A percentile compares a stretch with the other conserved stretches of the same genome.
phyloP scores from a whole-genome alignment of 2,888 invertebrate species.

The Ochropleura leucogaster region DNA sequence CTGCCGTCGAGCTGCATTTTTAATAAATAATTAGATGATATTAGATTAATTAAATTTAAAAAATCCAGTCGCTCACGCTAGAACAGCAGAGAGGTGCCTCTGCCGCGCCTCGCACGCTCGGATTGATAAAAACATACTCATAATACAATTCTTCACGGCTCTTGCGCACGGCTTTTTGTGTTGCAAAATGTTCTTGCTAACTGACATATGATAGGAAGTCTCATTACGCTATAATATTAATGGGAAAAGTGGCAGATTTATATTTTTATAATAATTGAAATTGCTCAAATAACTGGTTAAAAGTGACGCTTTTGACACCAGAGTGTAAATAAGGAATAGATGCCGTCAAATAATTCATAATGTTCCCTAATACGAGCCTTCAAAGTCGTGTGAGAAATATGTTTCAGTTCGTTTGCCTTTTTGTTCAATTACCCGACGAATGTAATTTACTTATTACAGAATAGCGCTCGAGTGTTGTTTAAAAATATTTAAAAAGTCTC shows the following conservation, averaged over 20 bases:
- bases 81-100: conserved; percentile 51
- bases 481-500: conserved; percentile 11
- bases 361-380: background rate
- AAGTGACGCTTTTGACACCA: background rate
- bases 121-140: conserved; percentile 78
- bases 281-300: background rate
- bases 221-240: conserved; percentile 45
- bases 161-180: conserved; percentile 65
- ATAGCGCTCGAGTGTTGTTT: background rate
- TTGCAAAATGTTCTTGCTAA: conserved; percentile 62
- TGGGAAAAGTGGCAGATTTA: conserved; percentile 18
- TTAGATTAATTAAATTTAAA: conserved; percentile 67
- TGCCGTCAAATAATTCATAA: conserved; percentile 2
- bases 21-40: conserved; percentile 66
- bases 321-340: background rate
- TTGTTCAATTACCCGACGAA: conserved; percentile 6
- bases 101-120: conserved; percentile 54
- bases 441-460: conserved; percentile 5
- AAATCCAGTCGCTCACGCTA: conserved; percentile 59
- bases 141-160: conserved; percentile 79
- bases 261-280: conserved; percentile 17
- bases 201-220: conserved; percentile 60
- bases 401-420: conserved; percentile 5
- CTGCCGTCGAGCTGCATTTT: conserved; percentile 48
- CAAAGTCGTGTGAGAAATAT: background rate